Percentiles rank a stretch among this genome's conserved stretches.
phyloP scores from a whole-genome alignment of 2,888 invertebrate genomes.

The Aspidiotus rigidus region DNA sequence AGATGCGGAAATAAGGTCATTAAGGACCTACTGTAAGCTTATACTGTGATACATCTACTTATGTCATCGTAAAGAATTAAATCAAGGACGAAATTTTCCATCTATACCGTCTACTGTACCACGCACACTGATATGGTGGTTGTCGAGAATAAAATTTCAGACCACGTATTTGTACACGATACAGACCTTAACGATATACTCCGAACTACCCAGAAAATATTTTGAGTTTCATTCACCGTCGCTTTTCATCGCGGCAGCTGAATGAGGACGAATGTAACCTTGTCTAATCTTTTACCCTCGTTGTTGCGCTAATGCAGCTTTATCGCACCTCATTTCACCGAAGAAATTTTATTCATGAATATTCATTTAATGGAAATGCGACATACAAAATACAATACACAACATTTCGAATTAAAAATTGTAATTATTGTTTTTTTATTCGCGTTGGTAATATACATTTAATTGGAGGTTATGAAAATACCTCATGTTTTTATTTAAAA shows the following conservation, averaged over 20 bases:
- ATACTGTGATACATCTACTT: not conserved
- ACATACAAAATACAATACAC: not conserved
- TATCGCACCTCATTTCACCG: constrained; percentile 7
- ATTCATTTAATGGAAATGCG: constrained; percentile 13
- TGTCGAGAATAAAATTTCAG: too few species aligned
- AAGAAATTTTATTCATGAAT: constrained; percentile 13
- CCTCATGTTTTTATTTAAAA: too few species aligned
- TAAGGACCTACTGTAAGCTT: not conserved
- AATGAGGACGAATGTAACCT: not conserved
- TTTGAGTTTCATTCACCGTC: too few species aligned
- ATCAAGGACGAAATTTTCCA: constrained; percentile 2
- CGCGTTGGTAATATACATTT: too few species aligned
- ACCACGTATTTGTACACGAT: too few species aligned
- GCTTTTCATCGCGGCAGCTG: too few species aligned
- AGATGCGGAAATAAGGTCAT: not conserved
- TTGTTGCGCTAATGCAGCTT: not conserved
- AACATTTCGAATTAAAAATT: constrained; percentile 9
- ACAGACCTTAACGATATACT: too few species aligned
- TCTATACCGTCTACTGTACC: not conserved
- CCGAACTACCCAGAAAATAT: too few species aligned
- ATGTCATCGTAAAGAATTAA: not conserved
- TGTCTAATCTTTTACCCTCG: not conserved
- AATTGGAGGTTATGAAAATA: too few species aligned
- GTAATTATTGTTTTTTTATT: not conserved
- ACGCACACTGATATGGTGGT: not conserved